Evolutionary conservation across 2,888 invertebrate species (phyloP), one percentile per base, ranked within the genome.

Genomic region (Nemotelus nigrinus): DNA sequence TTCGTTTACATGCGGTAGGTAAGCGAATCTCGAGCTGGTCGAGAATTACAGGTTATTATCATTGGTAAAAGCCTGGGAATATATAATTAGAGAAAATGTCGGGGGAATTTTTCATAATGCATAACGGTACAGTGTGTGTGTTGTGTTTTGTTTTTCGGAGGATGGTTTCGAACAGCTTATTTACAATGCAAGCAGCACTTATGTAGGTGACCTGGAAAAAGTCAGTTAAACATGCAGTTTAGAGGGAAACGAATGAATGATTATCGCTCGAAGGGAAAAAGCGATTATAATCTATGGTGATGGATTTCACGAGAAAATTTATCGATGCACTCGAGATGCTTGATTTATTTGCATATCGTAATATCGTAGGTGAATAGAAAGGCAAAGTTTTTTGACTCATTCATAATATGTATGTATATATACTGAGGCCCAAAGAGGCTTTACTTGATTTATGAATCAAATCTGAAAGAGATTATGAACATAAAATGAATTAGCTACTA

Each of bases 41-140:
- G 64, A 3, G 48, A 67, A 67, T 48, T 67, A 48, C 50, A 67
- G 67, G 67, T 67, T 67, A 67, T 67, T 67, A 48, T 48, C 48
- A 67, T 48, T 67, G 48, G 6, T 45, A 25, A 67, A 48, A 8
- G 10, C 53, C 7, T 55, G 53, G 47, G 55, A 70, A 70, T 70
- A 53, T 70, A 55, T 70, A 70, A 70, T 70, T 55, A 70, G 55
- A 43, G 70, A 70, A 70, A 70, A 70, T 70, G 70, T 70, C 41
- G 43, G 70, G 43, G 70, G 55, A 25, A 25, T 25, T 70, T 70
- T 70, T 70, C 53, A 70, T 70, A 70, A 67, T 53, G 53, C 53
- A 7, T 53, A 53, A 10, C 6, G 10, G 10, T 53, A 53, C 10
- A 10, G 7, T 53, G 53, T 53, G 53, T 53, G 53, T 7, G 6